A percentile compares a stretch with the other conserved stretches of the same genome.
Conservation (phyloP, 1,140 invertebrate genomes). For the Pomacea maculata region DNA sequence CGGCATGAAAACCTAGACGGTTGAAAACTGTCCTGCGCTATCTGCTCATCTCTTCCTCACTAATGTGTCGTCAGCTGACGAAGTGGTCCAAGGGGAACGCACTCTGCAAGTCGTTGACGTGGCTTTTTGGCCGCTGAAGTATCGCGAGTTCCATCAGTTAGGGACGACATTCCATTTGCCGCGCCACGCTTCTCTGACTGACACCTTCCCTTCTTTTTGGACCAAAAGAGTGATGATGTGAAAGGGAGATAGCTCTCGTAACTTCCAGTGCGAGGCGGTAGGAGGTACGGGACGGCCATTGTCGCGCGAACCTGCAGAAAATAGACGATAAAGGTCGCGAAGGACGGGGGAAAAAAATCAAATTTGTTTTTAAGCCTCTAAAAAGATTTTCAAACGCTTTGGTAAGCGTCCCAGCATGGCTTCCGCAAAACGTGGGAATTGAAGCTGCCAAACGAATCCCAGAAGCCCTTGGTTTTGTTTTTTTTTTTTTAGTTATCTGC, state of each 20-base stretch:
- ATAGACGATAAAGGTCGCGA: too few relatives aligned
- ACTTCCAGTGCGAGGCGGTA: neutral
- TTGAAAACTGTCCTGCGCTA: slow-evolving; percentile 4
- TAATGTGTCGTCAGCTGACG: neutral
- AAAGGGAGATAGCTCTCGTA: slow-evolving; percentile 7
- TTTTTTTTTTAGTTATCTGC: too few relatives aligned
- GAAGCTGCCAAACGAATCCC: too few relatives aligned
- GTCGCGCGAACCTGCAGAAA: too few relatives aligned
- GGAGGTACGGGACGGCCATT: neutral
- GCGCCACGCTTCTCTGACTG: neutral
- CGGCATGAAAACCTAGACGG: slow-evolving; percentile 5
- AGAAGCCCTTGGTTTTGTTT: too few relatives aligned
- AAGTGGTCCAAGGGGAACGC: neutral
- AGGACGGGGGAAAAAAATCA: too few relatives aligned
- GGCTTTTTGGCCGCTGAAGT: neutral
- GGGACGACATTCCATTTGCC: neutral
- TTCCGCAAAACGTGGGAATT: too few relatives aligned
- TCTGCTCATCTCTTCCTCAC: neutral
- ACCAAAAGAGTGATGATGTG: slow-evolving; percentile 8
- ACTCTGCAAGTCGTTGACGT: neutral
- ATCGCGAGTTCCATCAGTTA: neutral
- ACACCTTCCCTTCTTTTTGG: neutral
- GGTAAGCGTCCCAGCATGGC: too few relatives aligned
- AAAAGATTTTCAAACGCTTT: too few relatives aligned
- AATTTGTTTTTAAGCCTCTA: too few relatives aligned